Percentiles rank a stretch among this genome's conserved stretches.
phyloP scores from a whole-genome alignment of 2,797 vertebrate species.

The Siniperca obscura region DNA sequence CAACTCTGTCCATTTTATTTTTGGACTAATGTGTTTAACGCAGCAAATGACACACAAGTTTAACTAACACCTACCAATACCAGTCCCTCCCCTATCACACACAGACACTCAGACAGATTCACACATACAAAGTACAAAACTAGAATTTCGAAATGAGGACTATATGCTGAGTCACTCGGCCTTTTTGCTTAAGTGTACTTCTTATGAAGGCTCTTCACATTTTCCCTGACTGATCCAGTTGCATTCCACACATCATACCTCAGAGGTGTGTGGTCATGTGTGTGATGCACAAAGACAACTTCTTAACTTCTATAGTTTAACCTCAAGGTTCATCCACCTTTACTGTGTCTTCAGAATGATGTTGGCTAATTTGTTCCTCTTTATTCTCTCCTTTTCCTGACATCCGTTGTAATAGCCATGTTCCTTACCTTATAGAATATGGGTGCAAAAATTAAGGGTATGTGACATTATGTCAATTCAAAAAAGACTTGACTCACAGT shows the following conservation, averaged over 20 bases:
- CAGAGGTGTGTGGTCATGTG: background rate
- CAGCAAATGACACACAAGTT: slow-evolving; percentile 31
- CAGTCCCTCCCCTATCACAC: slow-evolving; percentile 2
- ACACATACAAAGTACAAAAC: background rate
- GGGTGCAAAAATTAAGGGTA: background rate
- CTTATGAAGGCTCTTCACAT: slow-evolving; percentile 32
- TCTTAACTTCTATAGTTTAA: background rate
- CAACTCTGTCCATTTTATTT: slow-evolving; percentile 48
- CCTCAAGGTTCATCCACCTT: background rate
- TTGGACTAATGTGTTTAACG: slow-evolving; percentile 43
- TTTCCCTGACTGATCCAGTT: slow-evolving; percentile 53
- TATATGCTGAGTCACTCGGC: slow-evolving; percentile 73
- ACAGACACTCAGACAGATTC: background rate
- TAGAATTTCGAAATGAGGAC: slow-evolving; percentile 44
- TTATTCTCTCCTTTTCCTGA: background rate
- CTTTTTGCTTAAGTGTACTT: slow-evolving; percentile 70
- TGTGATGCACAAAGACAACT: background rate
- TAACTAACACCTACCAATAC: slow-evolving; percentile 26
- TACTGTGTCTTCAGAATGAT: background rate
- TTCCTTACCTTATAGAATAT: background rate
- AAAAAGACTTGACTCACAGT: slow-evolving; percentile 1
- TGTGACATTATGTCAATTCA: background rate
- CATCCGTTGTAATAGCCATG: background rate
- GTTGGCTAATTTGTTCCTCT: background rate
- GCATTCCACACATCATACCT: slow-evolving; percentile 19